Evolutionary conservation across 92 coral and sea anemone genomes (phyloP).

Genomic region (Nematostella vectensis): DNA sequence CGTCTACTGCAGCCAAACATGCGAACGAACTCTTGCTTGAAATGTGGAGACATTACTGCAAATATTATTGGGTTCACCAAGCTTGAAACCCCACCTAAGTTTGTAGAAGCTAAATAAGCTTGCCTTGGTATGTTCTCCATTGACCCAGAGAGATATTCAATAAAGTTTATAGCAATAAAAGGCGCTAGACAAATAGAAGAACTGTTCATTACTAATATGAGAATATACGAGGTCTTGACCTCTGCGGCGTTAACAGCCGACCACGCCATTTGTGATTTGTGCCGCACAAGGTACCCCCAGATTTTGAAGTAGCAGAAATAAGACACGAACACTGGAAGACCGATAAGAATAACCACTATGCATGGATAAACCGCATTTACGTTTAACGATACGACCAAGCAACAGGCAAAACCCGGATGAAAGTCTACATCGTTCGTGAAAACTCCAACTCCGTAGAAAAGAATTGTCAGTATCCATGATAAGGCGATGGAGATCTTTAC

Average conservation of each 20-base stretch:
- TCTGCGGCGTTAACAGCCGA: background rate
- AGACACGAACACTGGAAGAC: background rate
- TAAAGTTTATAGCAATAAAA: background rate
- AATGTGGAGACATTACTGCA: background rate
- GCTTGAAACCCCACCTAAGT: background rate
- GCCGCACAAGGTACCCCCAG: background rate
- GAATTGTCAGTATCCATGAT: background rate
- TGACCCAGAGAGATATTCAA: background rate
- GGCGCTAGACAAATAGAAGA: background rate
- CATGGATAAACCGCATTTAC: background rate
- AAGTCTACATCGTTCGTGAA: background rate
- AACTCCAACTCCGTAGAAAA: background rate
- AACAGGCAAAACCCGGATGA: background rate
- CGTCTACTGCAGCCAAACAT: too few species aligned
- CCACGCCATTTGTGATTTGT: background rate
- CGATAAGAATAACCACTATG: background rate
- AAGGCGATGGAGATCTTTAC: background rate
- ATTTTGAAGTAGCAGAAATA: conserved; percentile 1
- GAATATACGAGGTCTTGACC: background rate
- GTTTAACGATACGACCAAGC: background rate
- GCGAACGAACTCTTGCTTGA: background rate
- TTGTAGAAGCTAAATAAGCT: background rate
- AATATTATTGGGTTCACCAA: background rate
- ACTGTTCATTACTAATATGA: background rate
- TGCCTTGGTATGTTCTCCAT: background rate